Conservation (phyloP, 2,888 invertebrate genomes). For the Glyphotaelius pellucidus region DNA sequence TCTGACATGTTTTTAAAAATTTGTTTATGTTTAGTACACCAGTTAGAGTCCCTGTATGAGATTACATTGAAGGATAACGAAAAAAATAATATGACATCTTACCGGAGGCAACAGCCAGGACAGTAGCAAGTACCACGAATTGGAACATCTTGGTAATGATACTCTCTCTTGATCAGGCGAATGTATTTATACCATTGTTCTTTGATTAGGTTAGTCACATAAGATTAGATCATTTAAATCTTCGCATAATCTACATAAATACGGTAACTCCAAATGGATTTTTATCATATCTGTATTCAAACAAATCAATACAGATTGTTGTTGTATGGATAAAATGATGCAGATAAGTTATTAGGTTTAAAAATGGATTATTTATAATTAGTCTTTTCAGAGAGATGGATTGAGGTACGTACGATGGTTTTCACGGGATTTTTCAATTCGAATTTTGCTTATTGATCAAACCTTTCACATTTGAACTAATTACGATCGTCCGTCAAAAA, state of each 20-base stretch:
- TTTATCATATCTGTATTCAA: neutral
- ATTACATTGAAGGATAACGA: too few species aligned
- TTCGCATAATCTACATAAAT: neutral
- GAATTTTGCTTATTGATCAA: too few species aligned
- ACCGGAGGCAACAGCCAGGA: conserved; percentile 43
- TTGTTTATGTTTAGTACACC: neutral
- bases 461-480: too few species aligned
- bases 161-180: neutral
- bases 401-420: too few species aligned
- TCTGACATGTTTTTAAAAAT: too few species aligned
- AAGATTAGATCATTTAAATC: neutral
- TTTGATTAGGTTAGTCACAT: neutral
- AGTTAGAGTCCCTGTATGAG: neutral
- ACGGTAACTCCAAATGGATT: neutral
- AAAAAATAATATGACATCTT: neutral
- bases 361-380: too few species aligned
- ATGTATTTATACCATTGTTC: neutral
- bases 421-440: too few species aligned
- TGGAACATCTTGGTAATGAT: conserved; percentile 34
- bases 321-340: too few species aligned
- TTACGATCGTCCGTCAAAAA: too few species aligned
- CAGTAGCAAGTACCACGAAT: conserved; percentile 16
- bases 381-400: too few species aligned
- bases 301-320: too few species aligned
- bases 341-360: too few species aligned